Percentiles rank a stretch among this genome's conserved stretches.
Evolutionary conservation across 2,888 invertebrate genomes (phyloP).

Genomic region (Lottia scabra): DNA sequence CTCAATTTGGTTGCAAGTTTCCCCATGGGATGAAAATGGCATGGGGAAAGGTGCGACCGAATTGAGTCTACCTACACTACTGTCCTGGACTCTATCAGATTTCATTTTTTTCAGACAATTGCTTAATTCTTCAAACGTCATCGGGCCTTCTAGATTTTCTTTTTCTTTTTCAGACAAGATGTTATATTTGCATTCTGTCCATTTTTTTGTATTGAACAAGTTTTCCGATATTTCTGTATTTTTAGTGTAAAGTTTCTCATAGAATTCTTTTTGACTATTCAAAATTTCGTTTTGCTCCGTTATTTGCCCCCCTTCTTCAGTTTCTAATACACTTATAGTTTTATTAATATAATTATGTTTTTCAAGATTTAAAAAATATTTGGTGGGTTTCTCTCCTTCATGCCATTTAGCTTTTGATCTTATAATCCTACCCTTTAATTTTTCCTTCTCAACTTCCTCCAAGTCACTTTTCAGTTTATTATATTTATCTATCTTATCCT

Average conservation of each 20-base stretch:
- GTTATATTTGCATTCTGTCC: too few species aligned
- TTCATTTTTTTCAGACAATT: slow-evolving; percentile 2
- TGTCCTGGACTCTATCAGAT: slow-evolving; percentile 9
- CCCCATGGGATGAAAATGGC: too few species aligned
- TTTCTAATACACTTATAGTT: slow-evolving; percentile 11
- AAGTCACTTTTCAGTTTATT: background rate
- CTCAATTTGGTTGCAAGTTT: too few species aligned
- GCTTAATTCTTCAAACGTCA: too few species aligned
- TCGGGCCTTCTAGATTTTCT: too few species aligned
- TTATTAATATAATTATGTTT: slow-evolving; percentile 17
- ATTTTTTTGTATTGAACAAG: too few species aligned
- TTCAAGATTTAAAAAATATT: background rate
- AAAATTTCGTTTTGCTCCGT: background rate
- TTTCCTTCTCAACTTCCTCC: background rate
- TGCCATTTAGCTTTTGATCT: background rate
- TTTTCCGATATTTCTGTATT: too few species aligned
- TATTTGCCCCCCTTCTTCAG: background rate
- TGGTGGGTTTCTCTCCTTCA: background rate
- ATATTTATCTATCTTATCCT: background rate
- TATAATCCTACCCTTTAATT: background rate
- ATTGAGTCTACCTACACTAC: too few species aligned
- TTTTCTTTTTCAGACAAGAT: too few species aligned
- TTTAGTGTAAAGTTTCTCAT: background rate
- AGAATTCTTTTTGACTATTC: background rate
- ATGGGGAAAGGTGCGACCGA: too few species aligned